phyloP scores from a whole-genome alignment of 2,113 vertebrate genomes.

The Dicrurus megarhynchus region DNA sequence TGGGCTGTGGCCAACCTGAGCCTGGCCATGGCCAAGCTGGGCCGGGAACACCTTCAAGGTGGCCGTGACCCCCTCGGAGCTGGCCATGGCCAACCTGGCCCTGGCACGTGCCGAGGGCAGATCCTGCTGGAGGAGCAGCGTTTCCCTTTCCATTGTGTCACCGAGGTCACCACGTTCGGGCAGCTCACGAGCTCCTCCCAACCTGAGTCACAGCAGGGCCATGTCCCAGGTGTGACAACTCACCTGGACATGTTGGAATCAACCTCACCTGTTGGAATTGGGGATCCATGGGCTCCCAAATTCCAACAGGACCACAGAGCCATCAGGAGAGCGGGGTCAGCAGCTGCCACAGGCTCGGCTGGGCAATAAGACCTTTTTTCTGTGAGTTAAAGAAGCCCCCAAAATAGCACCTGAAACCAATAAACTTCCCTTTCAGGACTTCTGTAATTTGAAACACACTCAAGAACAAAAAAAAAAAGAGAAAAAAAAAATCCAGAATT shows the following conservation, averaged over 20 bases:
- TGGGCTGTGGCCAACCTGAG: not conserved
- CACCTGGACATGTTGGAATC: not conserved
- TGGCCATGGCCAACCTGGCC: not conserved
- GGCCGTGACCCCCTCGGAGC: not conserved
- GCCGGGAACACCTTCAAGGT: fast-evolving
- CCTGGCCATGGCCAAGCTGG: not conserved
- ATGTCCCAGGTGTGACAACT: no score
- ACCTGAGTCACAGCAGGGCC: not conserved
- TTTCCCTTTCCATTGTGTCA: not conserved
- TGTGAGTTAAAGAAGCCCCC: conserved; percentile 16
- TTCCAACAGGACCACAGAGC: fast-evolving
- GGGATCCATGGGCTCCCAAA: not conserved
- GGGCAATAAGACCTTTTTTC: not conserved
- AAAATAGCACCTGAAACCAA: conserved; percentile 66
- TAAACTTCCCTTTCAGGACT: conserved; percentile 68
- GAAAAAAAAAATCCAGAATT: not conserved
- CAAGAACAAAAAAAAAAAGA: not conserved
- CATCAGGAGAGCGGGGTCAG: fast-evolving
- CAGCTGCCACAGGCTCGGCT: not conserved
- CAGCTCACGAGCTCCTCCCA: not conserved
- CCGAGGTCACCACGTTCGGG: not conserved
- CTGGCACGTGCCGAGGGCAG: fast-evolving
- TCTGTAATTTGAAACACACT: conserved; percentile 60
- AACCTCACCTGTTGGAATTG: no score
- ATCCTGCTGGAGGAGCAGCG: fast-evolving